Evolutionary conservation across 2,797 vertebrate species (phyloP).

Genomic region (Urocyon cinereoargenteus): DNA sequence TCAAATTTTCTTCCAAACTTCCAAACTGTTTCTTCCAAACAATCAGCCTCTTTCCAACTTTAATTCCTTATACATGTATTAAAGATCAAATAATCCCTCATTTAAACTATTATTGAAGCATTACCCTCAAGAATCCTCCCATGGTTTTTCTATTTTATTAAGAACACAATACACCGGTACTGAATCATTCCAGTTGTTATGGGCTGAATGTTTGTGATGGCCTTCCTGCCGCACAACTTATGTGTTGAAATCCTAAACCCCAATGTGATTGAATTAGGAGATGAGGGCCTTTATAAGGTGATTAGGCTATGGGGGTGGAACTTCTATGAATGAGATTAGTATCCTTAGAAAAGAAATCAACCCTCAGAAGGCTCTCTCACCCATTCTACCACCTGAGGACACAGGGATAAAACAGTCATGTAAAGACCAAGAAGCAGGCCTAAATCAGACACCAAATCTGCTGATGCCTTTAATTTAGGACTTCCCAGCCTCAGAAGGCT

Average conservation of each 20-base stretch:
- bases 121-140: background rate
- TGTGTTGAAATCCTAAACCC: background rate
- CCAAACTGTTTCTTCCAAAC: background rate
- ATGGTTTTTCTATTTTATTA: background rate
- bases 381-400: background rate
- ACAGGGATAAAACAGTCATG: background rate
- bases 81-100: background rate
- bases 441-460: background rate
- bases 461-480: background rate
- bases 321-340: background rate
- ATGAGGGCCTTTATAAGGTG: background rate
- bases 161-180: background rate
- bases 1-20: background rate
- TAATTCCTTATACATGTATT: background rate
- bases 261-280: background rate
- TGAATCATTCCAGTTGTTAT: background rate
- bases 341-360: background rate
- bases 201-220: background rate
- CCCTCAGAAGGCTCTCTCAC: background rate
- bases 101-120: background rate
- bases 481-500: background rate
- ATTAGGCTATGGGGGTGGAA: background rate
- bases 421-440: background rate
- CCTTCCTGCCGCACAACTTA: background rate
- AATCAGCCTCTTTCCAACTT: background rate